Conservation (phyloP, 1,140 invertebrate genomes). For the Musca vetustissima region DNA sequence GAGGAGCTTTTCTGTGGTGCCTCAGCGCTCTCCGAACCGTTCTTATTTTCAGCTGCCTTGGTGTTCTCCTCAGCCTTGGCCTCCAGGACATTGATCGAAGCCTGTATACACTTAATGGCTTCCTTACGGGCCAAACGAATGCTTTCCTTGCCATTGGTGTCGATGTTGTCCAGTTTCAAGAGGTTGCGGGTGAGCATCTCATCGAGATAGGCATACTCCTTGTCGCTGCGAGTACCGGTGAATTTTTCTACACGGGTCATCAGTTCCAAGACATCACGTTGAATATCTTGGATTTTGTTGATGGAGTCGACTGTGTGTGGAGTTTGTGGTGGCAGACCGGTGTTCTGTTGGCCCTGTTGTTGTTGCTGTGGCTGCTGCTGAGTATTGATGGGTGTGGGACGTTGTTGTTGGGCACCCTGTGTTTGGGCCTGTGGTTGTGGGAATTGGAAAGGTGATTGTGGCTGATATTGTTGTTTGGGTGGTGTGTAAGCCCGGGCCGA, state of each 20-base stretch:
- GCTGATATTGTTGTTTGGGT: constrained; percentile 46
- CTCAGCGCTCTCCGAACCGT: neutral
- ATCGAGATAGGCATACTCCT: constrained; percentile 85
- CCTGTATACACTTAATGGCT: constrained; percentile 85
- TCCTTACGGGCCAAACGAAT: constrained; percentile 83
- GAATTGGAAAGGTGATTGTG: constrained; percentile 28
- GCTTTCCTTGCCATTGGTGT: constrained; percentile 87
- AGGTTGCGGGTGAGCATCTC: constrained; percentile 93
- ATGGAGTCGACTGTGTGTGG: constrained; percentile 68
- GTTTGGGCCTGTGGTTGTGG: constrained; percentile 39
- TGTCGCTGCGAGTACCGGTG: constrained; percentile 73
- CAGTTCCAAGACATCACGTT: constrained; percentile 77
- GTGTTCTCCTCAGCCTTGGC: constrained; percentile 64
- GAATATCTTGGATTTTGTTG: constrained; percentile 75
- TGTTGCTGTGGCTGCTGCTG: constrained; percentile 40
- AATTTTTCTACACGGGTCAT: constrained; percentile 78
- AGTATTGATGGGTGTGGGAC: constrained; percentile 41
- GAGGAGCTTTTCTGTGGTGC: constrained; percentile 9
- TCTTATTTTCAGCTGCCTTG: constrained; percentile 11
- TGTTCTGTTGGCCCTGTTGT: constrained; percentile 34
- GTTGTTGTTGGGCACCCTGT: constrained; percentile 32
- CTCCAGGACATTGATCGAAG: constrained; percentile 81
- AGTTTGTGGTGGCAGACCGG: constrained; percentile 51
- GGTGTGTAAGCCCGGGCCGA: constrained; percentile 49
- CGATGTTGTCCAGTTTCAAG: constrained; percentile 87